Base-by-base conservation (phyloP, 1,140 invertebrate genomes). In the Proctacanthus coquilletti region DNA sequence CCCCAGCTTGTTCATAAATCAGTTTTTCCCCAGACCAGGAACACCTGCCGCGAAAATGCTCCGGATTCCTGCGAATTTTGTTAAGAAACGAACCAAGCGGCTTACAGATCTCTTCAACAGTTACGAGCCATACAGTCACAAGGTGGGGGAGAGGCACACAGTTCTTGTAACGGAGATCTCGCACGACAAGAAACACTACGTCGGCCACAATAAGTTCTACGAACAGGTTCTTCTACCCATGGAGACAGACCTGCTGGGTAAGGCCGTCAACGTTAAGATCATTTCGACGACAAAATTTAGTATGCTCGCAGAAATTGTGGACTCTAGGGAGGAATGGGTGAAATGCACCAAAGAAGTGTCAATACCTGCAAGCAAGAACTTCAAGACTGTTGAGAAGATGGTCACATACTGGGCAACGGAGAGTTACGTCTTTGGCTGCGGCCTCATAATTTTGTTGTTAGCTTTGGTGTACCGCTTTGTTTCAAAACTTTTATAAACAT, bases 201-300 rank as follows among this genome's bases (percentile, higher is more conserved):
- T 98, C 3, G 91, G 75, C 0, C 94, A 98, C 61, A 98, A 97
- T 61, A 87, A 95, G 56, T 84, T 65, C 52, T 98, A 98, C 57
- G 89, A 97, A 60, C 95, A 98, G 68, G 79, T 94, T 4, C 60
- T 94, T 23, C 68, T 94, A 0, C 84, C 85, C 0, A 82, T 83
- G 62, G 64, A 75, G 17, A 65, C 80, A 5, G 68, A 75, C 46
- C 72, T 77, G 14, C 72, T 94, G 69, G 92, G 92, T 0, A 84
- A 85, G 56, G 71, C 80, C 52, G 65, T 95, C 0, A 72, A 68
- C 19, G 88, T 95, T 0, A 68, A 72, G 50, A 86, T 95, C 17
- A 64, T 68, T 1, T 66, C 72, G 33, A 70, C 79, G 0, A 77
- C 72, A 0, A 95, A 95, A 63, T 83, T 92, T 62, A 93, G 77